Evolutionary conservation across 1,140 invertebrate genomes (phyloP).

Genomic region (Trichoplusia ni): DNA sequence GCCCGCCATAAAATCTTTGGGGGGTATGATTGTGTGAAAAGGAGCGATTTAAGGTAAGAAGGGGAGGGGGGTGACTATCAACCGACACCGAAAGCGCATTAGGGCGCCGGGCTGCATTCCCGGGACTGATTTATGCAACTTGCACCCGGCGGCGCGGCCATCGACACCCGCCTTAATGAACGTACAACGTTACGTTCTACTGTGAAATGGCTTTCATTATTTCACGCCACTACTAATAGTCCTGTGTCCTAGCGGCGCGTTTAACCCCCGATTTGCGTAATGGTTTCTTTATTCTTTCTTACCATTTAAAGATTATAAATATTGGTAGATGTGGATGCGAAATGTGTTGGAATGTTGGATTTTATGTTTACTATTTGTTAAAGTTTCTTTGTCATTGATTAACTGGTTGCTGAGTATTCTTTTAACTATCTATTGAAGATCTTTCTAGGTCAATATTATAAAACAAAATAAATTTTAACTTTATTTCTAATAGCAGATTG

Average conservation of each 20-base stretch:
- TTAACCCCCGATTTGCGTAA: constrained; percentile 47
- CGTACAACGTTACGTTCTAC: constrained; percentile 71
- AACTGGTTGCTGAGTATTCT: too few species aligned
- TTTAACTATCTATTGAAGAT: too few species aligned
- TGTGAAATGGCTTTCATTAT: constrained; percentile 76
- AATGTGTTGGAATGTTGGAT: constrained; percentile 5
- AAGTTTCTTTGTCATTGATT: too few species aligned
- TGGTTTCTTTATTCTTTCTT: constrained; percentile 47
- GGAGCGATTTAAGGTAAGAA: constrained; percentile 33
- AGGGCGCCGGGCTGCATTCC: constrained; percentile 72
- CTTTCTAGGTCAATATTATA: too few species aligned
- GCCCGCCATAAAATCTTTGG: constrained; percentile 14
- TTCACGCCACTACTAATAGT: constrained; percentile 74
- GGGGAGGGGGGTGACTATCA: constrained; percentile 61
- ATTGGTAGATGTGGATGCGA: constrained; percentile 14
- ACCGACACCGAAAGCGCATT: constrained; percentile 79
- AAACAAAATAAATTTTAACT: too few species aligned
- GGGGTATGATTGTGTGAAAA: constrained; percentile 32
- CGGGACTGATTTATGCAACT: constrained; percentile 76
- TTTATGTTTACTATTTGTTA: too few species aligned
- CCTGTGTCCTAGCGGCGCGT: constrained; percentile 50
- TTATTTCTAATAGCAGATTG: too few species aligned
- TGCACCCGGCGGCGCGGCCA: constrained; percentile 58
- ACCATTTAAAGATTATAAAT: constrained; percentile 15
- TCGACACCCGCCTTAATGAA: constrained; percentile 75